phyloP scores from a whole-genome alignment of 2,797 vertebrate species.

The Pampus argenteus region DNA sequence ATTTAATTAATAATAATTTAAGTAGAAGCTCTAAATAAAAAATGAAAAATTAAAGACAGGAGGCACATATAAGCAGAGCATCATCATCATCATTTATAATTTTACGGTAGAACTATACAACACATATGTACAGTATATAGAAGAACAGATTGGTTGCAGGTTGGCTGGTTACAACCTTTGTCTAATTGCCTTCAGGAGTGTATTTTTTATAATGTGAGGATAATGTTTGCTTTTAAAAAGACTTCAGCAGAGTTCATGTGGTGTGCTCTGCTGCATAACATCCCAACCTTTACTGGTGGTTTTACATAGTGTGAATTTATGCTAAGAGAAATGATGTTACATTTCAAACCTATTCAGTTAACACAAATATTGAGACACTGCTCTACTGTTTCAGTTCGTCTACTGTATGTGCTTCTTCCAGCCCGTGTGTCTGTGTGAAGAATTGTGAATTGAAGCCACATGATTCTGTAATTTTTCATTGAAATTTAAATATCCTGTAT shows the following conservation, averaged over 20 bases:
- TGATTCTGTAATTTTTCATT: slow-evolving; percentile 16
- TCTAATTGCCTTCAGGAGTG: slow-evolving; percentile 23
- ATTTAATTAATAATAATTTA: too few species aligned
- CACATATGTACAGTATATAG: slow-evolving; percentile 14
- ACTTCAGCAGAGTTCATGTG: slow-evolving; percentile 11
- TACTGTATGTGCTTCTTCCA: slow-evolving; percentile 23
- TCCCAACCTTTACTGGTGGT: background rate
- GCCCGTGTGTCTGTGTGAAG: slow-evolving; percentile 10
- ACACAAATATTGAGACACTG: background rate
- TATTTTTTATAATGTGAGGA: slow-evolving; percentile 23
- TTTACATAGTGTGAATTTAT: slow-evolving; percentile 10
- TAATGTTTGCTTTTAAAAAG: slow-evolving; percentile 1
- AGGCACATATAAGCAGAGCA: background rate
- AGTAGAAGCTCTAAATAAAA: background rate
- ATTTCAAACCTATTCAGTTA: slow-evolving; percentile 11
- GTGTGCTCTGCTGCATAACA: background rate
- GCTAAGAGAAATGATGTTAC: background rate
- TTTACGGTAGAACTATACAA: slow-evolving; percentile 5
- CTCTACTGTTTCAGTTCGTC: slow-evolving; percentile 18
- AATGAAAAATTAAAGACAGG: background rate
- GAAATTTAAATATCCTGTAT: slow-evolving; percentile 20
- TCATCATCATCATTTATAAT: background rate
- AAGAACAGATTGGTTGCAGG: slow-evolving; percentile 44
- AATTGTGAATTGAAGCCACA: slow-evolving; percentile 22
- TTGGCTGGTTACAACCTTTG: slow-evolving; percentile 81